phyloP scores from a whole-genome alignment of 2,113 vertebrate species.

The Sardina pilchardus region DNA sequence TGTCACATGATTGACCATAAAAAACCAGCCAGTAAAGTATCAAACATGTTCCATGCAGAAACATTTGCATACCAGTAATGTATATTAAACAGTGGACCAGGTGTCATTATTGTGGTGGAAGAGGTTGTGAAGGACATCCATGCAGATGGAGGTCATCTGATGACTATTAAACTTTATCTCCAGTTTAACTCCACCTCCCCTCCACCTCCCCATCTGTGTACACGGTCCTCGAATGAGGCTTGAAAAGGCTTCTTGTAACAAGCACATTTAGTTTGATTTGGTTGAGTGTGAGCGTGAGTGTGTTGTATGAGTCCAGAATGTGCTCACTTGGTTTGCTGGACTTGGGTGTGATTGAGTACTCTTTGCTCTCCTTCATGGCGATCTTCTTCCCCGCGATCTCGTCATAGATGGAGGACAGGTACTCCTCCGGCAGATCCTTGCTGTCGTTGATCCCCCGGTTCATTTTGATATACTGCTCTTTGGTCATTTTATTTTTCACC shows the following conservation, averaged over 20 bases:
- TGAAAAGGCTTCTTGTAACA: not conserved
- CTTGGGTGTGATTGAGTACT: constrained; percentile 88
- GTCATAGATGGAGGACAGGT: constrained; percentile 92
- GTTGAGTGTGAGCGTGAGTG: no score
- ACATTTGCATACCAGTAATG: not conserved
- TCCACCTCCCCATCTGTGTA: not conserved
- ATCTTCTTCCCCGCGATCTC: constrained; percentile 98
- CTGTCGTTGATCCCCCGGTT: constrained; percentile 97
- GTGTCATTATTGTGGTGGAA: not conserved
- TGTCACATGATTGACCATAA: not conserved
- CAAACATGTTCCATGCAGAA: not conserved
- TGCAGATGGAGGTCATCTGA: not conserved
- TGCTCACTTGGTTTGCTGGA: constrained; percentile 91
- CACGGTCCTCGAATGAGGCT: not conserved
- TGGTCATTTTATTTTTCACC: constrained; percentile 99
- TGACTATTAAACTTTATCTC: not conserved
- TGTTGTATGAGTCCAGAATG: not conserved
- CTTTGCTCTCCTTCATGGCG: constrained; percentile 95
- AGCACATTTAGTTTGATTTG: not conserved
- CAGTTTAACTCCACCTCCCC: not conserved
- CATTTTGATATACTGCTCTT: constrained; percentile 99
- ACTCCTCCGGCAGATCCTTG: constrained; percentile 94
- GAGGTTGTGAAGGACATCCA: not conserved
- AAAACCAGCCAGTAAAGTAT: not conserved
- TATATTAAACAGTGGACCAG: no score